Base-by-base conservation (phyloP, 2,113 vertebrate genomes). In the Glaucomys volans region DNA sequence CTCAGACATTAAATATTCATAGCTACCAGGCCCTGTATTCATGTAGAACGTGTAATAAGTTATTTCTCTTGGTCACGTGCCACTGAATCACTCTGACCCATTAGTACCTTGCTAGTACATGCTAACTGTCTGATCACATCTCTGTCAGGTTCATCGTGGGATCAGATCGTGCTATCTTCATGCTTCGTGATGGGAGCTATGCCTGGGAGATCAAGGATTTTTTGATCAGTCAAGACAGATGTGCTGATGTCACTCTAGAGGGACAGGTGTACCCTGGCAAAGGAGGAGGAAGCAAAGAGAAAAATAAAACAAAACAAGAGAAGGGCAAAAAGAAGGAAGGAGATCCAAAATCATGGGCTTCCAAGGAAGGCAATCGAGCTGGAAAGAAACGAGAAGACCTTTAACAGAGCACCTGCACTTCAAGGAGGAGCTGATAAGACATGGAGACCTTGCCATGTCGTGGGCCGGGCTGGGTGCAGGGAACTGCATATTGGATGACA, bases 181-280 rank as follows among this genome's bases (percentile, higher is more conserved):
- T 99, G 99, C 98, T 99, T 4, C 99, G 99, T 1, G 99, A 99
- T 3, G 99, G 99, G 1, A 98, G 99, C 82, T 98, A 99, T 0
- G 99, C 99, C 35, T 99, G 99, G 99, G 99, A 99, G 98, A 98
- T 99, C 97, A 99, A 99, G 98, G 99, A 99, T 98, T 99, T 99
- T 77, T 97, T 99, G 64, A 90, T 99, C 74, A 96, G 96, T 37
- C 99, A 99, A 94, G 99, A 99, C 11, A 99, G 99, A 96, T 99
- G 99, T 87, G 97, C 97, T 0, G 99, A 99, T 4, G 99, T 99
- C 32, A 99, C 99, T 6, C 98, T 99, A 96, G 99, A 99, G 98
- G 99, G 99, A 30, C 99, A 99, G 97, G 99, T 99, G 74, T 99
- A 99, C 96, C 99, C 99, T 3, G 99, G 99, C 69, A 99, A 99